Conservation (phyloP, 2,888 invertebrate genomes). For the Melipona bicolor region DNA sequence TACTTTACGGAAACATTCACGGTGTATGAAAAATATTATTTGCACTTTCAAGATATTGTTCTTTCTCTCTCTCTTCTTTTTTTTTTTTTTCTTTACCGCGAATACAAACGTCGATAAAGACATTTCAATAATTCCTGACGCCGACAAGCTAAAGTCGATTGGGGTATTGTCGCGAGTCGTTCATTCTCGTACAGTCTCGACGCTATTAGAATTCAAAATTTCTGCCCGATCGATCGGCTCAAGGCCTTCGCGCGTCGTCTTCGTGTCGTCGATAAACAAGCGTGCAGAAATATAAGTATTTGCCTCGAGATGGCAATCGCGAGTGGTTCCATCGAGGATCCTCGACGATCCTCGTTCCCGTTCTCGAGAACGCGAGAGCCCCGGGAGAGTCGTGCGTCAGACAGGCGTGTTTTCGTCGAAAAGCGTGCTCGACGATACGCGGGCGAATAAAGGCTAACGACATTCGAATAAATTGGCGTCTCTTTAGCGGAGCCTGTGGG, state of each 20-base stretch:
- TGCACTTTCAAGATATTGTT: too few species aligned
- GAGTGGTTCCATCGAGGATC: background rate
- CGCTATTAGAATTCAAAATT: conserved; percentile 10
- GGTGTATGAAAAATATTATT: background rate
- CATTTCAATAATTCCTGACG: background rate
- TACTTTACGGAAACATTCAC: background rate
- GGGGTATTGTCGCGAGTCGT: background rate
- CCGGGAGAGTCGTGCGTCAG: background rate
- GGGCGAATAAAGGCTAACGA: conserved; percentile 19
- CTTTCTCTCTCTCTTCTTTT: background rate
- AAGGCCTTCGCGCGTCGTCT: background rate
- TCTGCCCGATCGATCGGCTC: conserved; percentile 2
- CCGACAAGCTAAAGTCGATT: background rate
- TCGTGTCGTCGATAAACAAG: background rate
- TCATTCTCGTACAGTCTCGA: background rate
- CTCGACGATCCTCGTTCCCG: background rate
- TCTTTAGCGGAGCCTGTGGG: conserved; percentile 2
- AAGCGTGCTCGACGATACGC: background rate
- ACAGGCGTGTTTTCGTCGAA: conserved; percentile 2
- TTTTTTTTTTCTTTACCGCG: background rate
- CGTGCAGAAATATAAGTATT: background rate
- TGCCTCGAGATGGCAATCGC: background rate
- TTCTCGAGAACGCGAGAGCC: background rate
- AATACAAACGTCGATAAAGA: background rate
- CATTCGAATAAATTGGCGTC: conserved; percentile 35